These are phyloP conservation scores for Harmothoe impar DNA, from an alignment of 2,888 invertebrate species.

Conservation along the genomic window DNA sequence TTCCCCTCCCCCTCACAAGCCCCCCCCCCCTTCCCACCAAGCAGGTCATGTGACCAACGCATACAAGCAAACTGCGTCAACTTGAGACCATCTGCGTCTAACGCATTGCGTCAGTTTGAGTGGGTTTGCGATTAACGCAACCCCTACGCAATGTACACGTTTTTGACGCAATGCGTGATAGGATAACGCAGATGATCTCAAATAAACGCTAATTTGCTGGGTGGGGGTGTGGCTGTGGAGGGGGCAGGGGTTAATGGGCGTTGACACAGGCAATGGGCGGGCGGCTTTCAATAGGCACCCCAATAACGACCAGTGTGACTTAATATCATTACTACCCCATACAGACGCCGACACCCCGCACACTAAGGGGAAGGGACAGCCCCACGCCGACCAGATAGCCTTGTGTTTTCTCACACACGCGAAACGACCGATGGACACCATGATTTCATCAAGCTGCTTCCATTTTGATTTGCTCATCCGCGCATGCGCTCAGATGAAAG, in stretches of 20 bases:
- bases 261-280: conserved; percentile 32
- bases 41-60: no score
- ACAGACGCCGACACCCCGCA: neutral
- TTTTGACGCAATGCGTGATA: no score
- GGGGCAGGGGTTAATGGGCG: conserved; percentile 33
- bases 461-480: conserved; percentile 47
- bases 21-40: no score
- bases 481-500: conserved; percentile 37
- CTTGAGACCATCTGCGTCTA: no score
- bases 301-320: neutral
- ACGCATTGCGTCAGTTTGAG: no score
- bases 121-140: no score
- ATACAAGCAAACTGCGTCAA: no score
- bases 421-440: neutral
- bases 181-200: no score
- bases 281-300: neutral
- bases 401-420: conserved; percentile 27
- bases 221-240: neutral
- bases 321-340: conserved; percentile 37
- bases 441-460: conserved; percentile 38
- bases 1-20: no score
- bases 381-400: neutral
- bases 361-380: neutral
- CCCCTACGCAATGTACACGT: no score
- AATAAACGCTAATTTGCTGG: no score